Base-by-base conservation (phyloP, 2,113 vertebrate genomes). In the Leucoraja erinaceus region DNA sequence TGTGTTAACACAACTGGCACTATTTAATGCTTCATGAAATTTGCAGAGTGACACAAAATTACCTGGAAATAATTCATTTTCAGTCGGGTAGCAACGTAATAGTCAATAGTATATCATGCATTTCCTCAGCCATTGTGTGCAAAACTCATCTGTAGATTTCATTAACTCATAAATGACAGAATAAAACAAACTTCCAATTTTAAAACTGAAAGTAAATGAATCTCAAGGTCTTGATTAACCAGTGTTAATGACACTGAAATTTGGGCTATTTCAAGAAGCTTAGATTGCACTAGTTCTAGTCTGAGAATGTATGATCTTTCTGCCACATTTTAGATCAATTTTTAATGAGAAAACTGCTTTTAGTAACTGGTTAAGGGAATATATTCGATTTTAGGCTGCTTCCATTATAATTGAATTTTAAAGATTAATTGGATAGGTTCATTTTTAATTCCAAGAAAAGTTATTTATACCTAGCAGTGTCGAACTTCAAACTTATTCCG, bases 341-440 rank as follows among this genome's bases (percentile, higher is more conserved):
- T 88, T 66, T 88, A 88, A 88, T 88, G 83, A 88, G 83, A 63
- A 63, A 88, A 88, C 83, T 63, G 31, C 83, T 88, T 88, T 88
- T 88, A 88, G 83, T 88, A 63, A 88, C 59, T 63, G 31, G 61
- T 63, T 88, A 88, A n/a, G 83, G 83, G 83, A 88, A 88, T 88
- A 63, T 63, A 66, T 88, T 66, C 16, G 59, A 14, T 61, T 88
- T 59, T 88, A 0, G n/a, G 83, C 83, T 16, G 31, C 61, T 66
- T 88, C 83, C 63, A 8, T 66, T 88, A 88, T 88, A 88, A 88
- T 88, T 88, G 14, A 59, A 63, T 88, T 88, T 88, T 88, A 63
- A 88, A 88, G 83, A 88, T 88, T 63, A 59, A 61, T 88, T 88
- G 83, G 59, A 88, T 31, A 88, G 4, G 9, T 86, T 86, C 61